Evolutionary conservation across 2,113 vertebrate genomes (phyloP).

Genomic region (Ailurus styani): DNA sequence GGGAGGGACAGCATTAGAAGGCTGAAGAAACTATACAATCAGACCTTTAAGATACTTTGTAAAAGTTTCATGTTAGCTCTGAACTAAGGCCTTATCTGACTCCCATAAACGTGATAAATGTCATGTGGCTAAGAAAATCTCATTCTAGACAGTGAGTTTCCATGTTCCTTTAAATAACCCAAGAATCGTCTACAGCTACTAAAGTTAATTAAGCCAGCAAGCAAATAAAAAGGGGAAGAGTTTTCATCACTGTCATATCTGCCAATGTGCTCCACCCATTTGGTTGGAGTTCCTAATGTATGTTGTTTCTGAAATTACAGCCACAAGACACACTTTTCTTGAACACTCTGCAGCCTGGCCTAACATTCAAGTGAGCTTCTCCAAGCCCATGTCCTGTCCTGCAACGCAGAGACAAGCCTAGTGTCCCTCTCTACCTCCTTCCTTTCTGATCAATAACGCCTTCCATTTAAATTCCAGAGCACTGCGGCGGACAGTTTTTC

Average conservation of each 20-base stretch:
- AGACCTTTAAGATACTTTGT: not conserved
- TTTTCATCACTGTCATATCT: not conserved
- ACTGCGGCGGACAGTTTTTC: not conserved
- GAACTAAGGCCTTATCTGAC: not conserved
- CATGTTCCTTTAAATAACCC: not conserved
- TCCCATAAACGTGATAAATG: not conserved
- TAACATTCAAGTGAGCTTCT: not conserved
- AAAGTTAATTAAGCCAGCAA: not conserved
- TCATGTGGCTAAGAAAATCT: not conserved
- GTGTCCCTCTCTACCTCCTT: not conserved
- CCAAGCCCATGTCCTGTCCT: not conserved
- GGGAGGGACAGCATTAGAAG: not conserved
- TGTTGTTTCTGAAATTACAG: not conserved
- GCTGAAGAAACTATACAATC: not conserved
- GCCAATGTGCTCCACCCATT: not conserved
- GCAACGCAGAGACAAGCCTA: not conserved
- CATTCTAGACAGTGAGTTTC: not conserved
- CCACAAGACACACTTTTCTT: not conserved
- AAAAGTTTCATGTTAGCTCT: not conserved
- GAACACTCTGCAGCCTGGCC: not conserved
- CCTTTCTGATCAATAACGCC: not conserved
- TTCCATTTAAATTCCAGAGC: slow-evolving; percentile 20
- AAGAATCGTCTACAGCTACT: not conserved
- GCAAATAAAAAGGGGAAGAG: not conserved
- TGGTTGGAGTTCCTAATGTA: not conserved